Conservation (phyloP, 2,797 vertebrate genomes). For the Gymnopithys bicolor region DNA sequence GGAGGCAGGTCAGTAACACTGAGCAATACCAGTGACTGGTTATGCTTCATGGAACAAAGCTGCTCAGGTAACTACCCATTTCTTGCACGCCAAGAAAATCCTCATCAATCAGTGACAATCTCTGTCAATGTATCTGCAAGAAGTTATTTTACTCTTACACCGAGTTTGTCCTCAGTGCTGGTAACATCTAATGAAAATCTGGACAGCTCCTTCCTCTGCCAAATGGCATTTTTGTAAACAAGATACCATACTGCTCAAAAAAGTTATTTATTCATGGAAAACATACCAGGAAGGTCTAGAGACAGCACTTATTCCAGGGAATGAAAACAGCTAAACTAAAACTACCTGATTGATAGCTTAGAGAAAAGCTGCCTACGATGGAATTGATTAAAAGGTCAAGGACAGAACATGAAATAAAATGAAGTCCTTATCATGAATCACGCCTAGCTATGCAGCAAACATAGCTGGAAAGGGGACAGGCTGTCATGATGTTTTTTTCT, state of each 20-base stretch:
- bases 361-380: neutral
- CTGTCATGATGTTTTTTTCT: neutral
- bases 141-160: neutral
- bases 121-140: neutral
- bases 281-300: neutral
- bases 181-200: neutral
- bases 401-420: neutral
- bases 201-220: neutral
- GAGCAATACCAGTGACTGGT: neutral
- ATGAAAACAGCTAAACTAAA: neutral
- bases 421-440: neutral
- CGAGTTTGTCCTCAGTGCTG: neutral
- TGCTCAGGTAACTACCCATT: neutral
- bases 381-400: neutral
- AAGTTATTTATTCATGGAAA: neutral
- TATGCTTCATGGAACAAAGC: neutral
- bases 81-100: neutral
- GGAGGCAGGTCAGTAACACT: neutral
- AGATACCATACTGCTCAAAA: neutral
- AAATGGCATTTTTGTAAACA: neutral
- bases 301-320: neutral
- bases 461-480: neutral
- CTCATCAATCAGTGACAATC: neutral
- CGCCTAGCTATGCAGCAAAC: neutral
- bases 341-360: neutral